phyloP scores from a whole-genome alignment of 2,797 vertebrate genomes.

The Cyprinella venusta region DNA sequence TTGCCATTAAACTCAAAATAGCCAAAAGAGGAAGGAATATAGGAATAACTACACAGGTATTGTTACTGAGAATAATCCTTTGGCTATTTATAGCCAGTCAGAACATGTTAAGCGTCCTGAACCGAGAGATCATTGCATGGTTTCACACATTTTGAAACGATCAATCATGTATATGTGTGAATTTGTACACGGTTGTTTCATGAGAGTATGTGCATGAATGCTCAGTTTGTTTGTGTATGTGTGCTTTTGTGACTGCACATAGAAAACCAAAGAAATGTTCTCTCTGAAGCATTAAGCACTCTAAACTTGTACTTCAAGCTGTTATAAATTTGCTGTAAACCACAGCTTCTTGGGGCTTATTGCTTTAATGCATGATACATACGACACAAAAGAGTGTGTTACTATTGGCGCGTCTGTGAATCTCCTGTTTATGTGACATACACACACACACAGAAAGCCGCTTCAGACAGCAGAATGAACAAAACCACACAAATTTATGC shows the following conservation, averaged over 20 bases:
- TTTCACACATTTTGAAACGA: background rate
- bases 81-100: slow-evolving; percentile 39
- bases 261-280: background rate
- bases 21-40: background rate
- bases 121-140: slow-evolving; percentile 12
- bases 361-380: too few species aligned
- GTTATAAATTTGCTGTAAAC: too few species aligned
- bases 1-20: background rate
- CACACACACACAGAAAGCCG: too few species aligned
- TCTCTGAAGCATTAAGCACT: background rate
- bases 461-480: too few species aligned
- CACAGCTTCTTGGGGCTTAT: too few species aligned
- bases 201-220: background rate
- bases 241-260: background rate
- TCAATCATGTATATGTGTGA: background rate
- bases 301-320: background rate
- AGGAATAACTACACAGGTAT: slow-evolving; percentile 40
- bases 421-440: too few species aligned
- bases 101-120: slow-evolving; percentile 33
- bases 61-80: slow-evolving; percentile 42
- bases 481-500: too few species aligned
- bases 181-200: background rate
- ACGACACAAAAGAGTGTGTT: too few species aligned
- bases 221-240: background rate
- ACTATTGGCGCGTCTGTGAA: too few species aligned